Percentiles rank a stretch among this genome's conserved stretches.
These are phyloP conservation scores for Paratrypauchen microcephalus DNA, from an alignment of 2,797 vertebrate genomes.

Conservation along the genomic window DNA sequence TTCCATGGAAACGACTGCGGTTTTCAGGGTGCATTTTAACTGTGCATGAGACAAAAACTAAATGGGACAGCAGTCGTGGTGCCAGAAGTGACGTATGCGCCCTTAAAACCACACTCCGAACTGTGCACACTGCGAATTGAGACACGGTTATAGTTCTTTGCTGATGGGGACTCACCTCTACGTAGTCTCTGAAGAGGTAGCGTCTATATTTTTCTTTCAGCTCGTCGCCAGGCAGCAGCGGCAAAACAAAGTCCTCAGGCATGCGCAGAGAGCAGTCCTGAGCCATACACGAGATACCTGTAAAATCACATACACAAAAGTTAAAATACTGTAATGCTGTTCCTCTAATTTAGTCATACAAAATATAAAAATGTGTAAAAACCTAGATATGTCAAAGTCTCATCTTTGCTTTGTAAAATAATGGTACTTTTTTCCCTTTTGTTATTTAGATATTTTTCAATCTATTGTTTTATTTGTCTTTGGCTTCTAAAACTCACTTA, in stretches of 20 bases:
- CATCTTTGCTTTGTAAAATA: not conserved
- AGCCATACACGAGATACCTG: constrained; percentile 98
- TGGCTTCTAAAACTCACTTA: no score
- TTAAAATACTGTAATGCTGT: not conserved
- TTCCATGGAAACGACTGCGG: no score
- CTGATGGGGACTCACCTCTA: constrained; percentile 79
- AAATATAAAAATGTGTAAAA: no score
- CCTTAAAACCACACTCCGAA: no score
- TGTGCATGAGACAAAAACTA: no score
- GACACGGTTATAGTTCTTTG: no score
- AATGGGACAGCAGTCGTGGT: no score
- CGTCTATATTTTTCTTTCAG: constrained; percentile 98
- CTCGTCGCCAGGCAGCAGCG: constrained; percentile 93
- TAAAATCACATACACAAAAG: constrained; percentile 9
- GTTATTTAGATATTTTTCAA: no score
- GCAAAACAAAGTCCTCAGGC: constrained; percentile 97
- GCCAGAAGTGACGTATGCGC: no score
- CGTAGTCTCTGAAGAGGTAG: constrained; percentile 99
- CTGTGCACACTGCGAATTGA: no score
- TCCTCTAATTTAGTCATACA: not conserved
- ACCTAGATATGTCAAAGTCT: not conserved
- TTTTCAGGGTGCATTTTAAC: no score
- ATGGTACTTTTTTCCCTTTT: not conserved
- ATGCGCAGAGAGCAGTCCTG: constrained; percentile 95
- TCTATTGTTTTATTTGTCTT: no score